A percentile compares a stretch with the other conserved stretches of the same genome.
Evolutionary conservation across 2,797 vertebrate species (phyloP).

Genomic region (Rousettus madagascariensis): DNA sequence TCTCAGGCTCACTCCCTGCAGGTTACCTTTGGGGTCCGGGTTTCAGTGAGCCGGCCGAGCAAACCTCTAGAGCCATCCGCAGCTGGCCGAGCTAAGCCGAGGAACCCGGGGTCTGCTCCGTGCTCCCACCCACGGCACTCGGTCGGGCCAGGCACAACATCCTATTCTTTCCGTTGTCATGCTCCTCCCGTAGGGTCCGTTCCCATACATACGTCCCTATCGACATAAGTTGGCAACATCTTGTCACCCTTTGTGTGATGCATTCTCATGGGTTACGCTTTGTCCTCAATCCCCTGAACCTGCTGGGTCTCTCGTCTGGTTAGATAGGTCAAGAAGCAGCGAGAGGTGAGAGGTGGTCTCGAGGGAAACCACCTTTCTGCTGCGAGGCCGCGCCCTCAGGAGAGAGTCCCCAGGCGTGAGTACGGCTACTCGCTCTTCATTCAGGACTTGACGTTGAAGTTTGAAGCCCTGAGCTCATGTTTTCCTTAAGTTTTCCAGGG

Average conservation of each 20-base stretch:
- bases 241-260: too few relatives aligned
- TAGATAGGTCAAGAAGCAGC: not conserved
- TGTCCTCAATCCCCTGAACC: too few relatives aligned
- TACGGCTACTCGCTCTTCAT: not conserved
- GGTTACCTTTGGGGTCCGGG: not conserved
- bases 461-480: not conserved
- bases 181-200: fast-evolving
- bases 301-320: not conserved
- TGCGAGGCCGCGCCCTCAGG: not conserved
- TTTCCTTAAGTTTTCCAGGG: not conserved
- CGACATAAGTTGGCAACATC: too few relatives aligned
- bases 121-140: fast-evolving
- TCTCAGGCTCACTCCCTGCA: not conserved
- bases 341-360: not conserved
- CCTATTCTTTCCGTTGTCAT: fast-evolving
- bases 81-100: not conserved
- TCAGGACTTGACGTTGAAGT: not conserved
- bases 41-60: not conserved
- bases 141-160: not conserved
- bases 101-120: not conserved
- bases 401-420: not conserved
- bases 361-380: not conserved
- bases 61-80: not conserved
- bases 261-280: not conserved
- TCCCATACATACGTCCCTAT: fast-evolving